Evolutionary conservation across 2,888 invertebrate genomes (phyloP), one percentile per base, ranked within the genome.

Genomic region (Stenodema calcarata): DNA sequence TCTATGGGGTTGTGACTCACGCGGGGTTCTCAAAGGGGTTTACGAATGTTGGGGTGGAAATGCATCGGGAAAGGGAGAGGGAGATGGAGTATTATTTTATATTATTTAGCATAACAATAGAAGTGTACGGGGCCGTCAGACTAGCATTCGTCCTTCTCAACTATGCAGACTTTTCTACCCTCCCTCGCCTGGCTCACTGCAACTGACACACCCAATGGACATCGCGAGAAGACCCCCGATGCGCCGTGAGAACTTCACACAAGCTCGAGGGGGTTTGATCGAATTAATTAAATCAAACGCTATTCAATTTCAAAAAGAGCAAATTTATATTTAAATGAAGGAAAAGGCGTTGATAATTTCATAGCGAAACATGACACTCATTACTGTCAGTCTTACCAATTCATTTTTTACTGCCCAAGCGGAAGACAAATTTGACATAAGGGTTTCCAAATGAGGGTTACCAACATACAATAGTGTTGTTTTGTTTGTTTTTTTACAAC

Each of bases 21-120:
- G 23, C n/a, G 62, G 62, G 23, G 69, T 82, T 69, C 70, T 41
- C 69, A 82, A 82, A 69, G 82, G 69, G 35, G 69, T 82, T 82
- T 69, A 14, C 28, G 47, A 30, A 73, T 6, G 73, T 73, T 62
- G 62, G 62, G 62, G 62, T 62, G 62, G 62, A 62, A 62, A 62
- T 62, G 62, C 62, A 62, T 4, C 23, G 27, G 42, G 23, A 11
- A n/a, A 75, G n/a, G 23, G 78, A 18, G 6, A 35, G 78, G 78
- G 42, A 69, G 42, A 9, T 18, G 35, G 69, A 27, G 41, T 27
- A 41, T 30, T 30, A 35, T 42, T 69, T 82, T 27, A 42, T 82
- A 82, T 82, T 82, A 82, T 82, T 82, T 82, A 62, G 69, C 82
- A 82, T 82, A 23, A 82, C 82, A 82, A 82, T 41, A 27, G 82